Conservation (phyloP, 2,888 invertebrate species). For the Thereva unica region DNA sequence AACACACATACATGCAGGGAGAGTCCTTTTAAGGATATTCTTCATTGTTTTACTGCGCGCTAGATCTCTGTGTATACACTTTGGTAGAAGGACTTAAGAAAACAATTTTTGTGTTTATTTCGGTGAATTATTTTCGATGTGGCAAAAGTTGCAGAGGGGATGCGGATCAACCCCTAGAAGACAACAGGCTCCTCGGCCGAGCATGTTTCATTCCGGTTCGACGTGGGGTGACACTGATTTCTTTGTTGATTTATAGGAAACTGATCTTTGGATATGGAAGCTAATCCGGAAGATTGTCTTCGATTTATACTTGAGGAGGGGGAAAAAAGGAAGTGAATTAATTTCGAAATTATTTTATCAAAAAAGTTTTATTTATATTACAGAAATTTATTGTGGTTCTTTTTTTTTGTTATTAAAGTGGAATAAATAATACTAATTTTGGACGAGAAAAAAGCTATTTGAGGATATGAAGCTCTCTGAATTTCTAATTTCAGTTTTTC, state of each 20-base stretch:
- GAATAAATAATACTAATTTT: too few species aligned
- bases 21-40: background rate
- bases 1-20: slow-evolving; percentile 13
- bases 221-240: slow-evolving; percentile 16
- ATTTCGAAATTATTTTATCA: slow-evolving; percentile 33
- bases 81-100: slow-evolving; percentile 11
- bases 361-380: background rate
- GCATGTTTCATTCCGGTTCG: background rate
- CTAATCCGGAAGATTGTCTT: slow-evolving; percentile 36
- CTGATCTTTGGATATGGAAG: slow-evolving; percentile 35
- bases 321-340: slow-evolving; percentile 23
- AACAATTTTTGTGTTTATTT: slow-evolving; percentile 30
- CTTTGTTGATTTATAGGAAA: slow-evolving; percentile 35
- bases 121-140: slow-evolving; percentile 20
- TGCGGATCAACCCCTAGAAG: background rate
- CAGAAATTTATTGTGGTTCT: background rate
- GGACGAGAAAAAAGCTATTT: too few species aligned
- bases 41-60: slow-evolving; percentile 12
- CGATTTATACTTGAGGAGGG: slow-evolving; percentile 4
- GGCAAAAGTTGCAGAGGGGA: background rate
- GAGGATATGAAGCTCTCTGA: too few species aligned
- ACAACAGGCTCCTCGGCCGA: background rate
- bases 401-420: too few species aligned
- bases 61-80: slow-evolving; percentile 5
- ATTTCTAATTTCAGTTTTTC: too few species aligned